These are phyloP conservation scores for Pardalotus punctatus DNA, from an alignment of 2,113 vertebrate genomes.

Conservation along the genomic window DNA sequence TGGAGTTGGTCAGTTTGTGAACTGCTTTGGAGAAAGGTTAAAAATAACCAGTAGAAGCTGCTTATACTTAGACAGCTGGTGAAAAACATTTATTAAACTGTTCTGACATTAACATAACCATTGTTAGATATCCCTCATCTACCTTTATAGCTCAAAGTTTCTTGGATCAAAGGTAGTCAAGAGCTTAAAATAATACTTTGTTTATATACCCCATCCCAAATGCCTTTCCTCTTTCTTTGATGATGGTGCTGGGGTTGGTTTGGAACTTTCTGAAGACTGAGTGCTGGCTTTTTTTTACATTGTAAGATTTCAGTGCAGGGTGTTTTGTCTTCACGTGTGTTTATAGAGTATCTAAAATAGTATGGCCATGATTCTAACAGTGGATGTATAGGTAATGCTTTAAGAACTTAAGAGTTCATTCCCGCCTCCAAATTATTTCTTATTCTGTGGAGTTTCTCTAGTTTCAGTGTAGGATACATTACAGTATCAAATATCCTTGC, in stretches of 20 bases:
- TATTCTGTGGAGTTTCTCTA: not conserved
- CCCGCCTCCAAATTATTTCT: not conserved
- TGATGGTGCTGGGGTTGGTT: not conserved
- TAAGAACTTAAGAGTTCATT: not conserved
- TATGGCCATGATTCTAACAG: not conserved
- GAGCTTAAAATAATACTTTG: slow-evolving; percentile 44
- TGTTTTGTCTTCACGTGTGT: not conserved
- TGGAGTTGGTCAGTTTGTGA: not conserved
- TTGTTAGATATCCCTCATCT: not conserved
- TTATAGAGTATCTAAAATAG: slow-evolving; percentile 30
- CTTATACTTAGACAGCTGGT: not conserved
- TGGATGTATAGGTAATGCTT: not conserved
- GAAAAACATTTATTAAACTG: slow-evolving; percentile 21
- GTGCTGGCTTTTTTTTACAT: not conserved
- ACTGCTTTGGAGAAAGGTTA: not conserved
- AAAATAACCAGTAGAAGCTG: slow-evolving; percentile 22
- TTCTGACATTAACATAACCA: not conserved
- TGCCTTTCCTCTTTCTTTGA: slow-evolving; percentile 34
- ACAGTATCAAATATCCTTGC: not conserved
- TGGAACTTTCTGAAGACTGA: not conserved
- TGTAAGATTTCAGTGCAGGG: not conserved
- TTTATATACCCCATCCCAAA: not conserved
- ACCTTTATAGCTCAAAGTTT: not conserved
- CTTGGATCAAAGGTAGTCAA: slow-evolving; percentile 10
- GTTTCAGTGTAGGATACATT: slow-evolving; percentile 16